Evolutionary conservation across 2,797 vertebrate genomes (phyloP).

Genomic region (Danio albolineatus): DNA sequence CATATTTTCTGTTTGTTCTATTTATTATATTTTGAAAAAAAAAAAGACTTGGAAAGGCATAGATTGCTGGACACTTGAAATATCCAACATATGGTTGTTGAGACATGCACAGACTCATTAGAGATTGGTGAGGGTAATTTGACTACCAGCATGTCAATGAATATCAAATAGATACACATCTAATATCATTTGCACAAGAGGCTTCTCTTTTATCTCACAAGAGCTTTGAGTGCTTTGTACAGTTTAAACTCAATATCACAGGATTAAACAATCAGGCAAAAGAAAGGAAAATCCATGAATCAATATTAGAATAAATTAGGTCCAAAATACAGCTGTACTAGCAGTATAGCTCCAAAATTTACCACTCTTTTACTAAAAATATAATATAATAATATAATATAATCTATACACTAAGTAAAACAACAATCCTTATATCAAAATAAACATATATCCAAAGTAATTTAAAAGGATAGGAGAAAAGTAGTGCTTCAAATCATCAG

Average conservation of each 20-base stretch:
- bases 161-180: constrained; percentile 1
- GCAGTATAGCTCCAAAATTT: not conserved
- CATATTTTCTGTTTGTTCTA: no score
- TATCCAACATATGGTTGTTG: constrained; percentile 2
- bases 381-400: not conserved
- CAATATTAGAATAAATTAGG: constrained; percentile 50
- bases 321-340: not conserved
- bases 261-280: constrained; percentile 42
- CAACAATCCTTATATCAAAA: no score
- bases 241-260: constrained; percentile 30
- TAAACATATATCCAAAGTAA: no score
- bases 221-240: not conserved
- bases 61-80: not conserved
- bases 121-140: not conserved
- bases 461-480: no score
- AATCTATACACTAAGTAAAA: not conserved
- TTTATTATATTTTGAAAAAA: no score
- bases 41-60: not conserved
- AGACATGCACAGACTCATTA: constrained; percentile 16
- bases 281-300: constrained; percentile 45
- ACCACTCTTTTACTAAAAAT: not conserved
- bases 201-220: not conserved
- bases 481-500: no score
- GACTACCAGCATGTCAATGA: constrained; percentile 6
- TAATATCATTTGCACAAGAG: not conserved